Evolutionary conservation across 2,888 invertebrate species (phyloP), one percentile per base, ranked within the genome.

Genomic region (Aporophyla nigra): DNA sequence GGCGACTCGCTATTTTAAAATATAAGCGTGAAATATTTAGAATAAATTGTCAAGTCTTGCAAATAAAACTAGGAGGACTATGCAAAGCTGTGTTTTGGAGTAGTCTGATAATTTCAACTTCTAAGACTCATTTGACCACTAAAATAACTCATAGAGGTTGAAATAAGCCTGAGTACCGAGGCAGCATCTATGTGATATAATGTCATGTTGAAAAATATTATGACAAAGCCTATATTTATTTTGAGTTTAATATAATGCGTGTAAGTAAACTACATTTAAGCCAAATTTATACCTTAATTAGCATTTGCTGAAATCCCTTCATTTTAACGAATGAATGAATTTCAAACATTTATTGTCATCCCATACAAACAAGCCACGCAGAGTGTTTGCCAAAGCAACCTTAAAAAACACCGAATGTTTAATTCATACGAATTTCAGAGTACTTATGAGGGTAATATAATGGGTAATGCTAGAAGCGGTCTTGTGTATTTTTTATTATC

Each of bases 381-480:
- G 66, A 76, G 16, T 40, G 46, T 76, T 76, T 66, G 40, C 63
- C 56, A 71, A 75, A 83, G 78, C 10, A 71, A 68, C 72, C 77
- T 63, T 58, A 19, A 71, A 85, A 84, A 71, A 72, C 73, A 72
- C 33, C 40, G 1, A 74, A 80, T 85, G 78, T 80, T 75, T 86
- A 80, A 86, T 86, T 86, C 85, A 86, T 76, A 78, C 62, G 53
- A 73, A 66, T 67, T 76, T 78, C 54, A 49, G 49, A 72, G 59
- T 59, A 83, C 76, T 61, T 73, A 75, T 78, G 75, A 77, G 74
- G 76, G 77, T 70, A 71, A 78, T 53, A 73, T 74, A 74, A 84
- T 76, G 71, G 73, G 62, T 58, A 56, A 67, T 43, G 51, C 61
- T 73, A 80, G 68, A 68, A 78, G 58, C 54, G 65, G 40, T 74